A percentile compares a stretch with the other conserved stretches of the same genome.
Evolutionary conservation across 2,888 invertebrate genomes (phyloP).

Genomic region (Synergus gifuensis): DNA sequence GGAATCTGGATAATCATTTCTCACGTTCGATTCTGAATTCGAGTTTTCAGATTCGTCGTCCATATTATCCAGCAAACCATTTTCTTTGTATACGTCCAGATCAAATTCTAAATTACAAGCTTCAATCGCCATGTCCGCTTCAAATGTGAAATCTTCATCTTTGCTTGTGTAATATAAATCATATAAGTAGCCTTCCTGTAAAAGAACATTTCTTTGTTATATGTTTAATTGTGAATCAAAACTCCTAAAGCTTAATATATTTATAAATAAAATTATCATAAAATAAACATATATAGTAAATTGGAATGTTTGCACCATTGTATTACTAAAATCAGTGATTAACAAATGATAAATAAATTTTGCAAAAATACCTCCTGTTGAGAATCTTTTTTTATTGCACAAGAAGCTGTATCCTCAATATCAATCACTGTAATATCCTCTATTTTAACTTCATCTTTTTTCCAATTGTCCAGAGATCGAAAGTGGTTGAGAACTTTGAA

Average conservation of each 20-base stretch:
- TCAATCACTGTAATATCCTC: constrained; percentile 80
- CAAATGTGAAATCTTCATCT: constrained; percentile 61
- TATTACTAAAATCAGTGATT: not conserved
- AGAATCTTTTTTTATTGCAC: constrained; percentile 40
- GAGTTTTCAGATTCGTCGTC: constrained; percentile 80
- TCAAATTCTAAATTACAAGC: constrained; percentile 75
- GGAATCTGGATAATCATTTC: constrained; percentile 89
- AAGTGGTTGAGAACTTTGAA: constrained; percentile 82
- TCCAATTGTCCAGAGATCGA: constrained; percentile 76
- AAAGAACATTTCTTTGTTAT: constrained; percentile 35
- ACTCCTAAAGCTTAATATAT: not conserved
- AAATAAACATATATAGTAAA: not conserved
- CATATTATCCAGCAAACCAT: constrained; percentile 51
- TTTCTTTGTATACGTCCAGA: constrained; percentile 65
- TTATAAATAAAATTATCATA: not conserved
- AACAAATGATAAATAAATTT: not conserved
- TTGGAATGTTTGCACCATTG: not conserved
- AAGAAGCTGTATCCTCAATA: constrained; percentile 77
- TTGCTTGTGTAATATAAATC: constrained; percentile 82
- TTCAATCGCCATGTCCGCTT: constrained; percentile 75
- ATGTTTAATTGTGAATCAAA: not conserved
- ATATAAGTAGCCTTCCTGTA: constrained; percentile 80
- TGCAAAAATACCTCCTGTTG: constrained; percentile 48
- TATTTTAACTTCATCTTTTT: constrained; percentile 61
- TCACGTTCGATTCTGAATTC: constrained; percentile 88